These are phyloP conservation scores for Romanogobio albipinnatus DNA, from an alignment of 2,113 vertebrate genomes.

Conservation along the genomic window DNA sequence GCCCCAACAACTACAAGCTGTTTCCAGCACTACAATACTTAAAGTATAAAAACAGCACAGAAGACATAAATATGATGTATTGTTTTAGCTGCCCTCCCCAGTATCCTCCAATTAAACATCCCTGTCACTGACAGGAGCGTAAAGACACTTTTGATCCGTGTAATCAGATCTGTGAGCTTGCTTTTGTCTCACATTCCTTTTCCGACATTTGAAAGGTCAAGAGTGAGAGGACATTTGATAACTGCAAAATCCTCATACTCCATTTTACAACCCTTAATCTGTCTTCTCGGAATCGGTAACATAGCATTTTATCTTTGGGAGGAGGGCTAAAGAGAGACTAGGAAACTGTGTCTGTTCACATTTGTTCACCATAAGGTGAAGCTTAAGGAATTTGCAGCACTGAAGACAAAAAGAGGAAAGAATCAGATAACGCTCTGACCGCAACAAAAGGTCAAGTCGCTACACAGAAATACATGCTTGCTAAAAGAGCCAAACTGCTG, in stretches of 20 bases:
- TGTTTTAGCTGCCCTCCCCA: slow-evolving; percentile 50
- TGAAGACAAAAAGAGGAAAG: slow-evolving; percentile 51
- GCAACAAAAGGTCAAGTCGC: slow-evolving; percentile 39
- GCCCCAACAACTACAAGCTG: slow-evolving; percentile 47
- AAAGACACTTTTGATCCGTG: slow-evolving; percentile 74
- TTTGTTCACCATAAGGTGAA: slow-evolving; percentile 46
- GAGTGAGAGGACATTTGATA: slow-evolving; percentile 80
- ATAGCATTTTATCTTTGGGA: slow-evolving; percentile 73
- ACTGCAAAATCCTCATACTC: slow-evolving; percentile 76
- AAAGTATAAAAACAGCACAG: slow-evolving; percentile 44
- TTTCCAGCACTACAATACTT: slow-evolving; percentile 46
- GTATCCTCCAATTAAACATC: slow-evolving; percentile 64
- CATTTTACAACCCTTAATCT: slow-evolving; percentile 76
- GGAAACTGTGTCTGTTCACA: slow-evolving; percentile 28
- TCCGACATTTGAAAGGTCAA: slow-evolving; percentile 81
- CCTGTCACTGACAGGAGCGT: slow-evolving; percentile 65
- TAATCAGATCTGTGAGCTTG: slow-evolving; percentile 74
- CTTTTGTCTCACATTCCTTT: slow-evolving; percentile 75
- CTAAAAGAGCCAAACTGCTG: slow-evolving; percentile 13
- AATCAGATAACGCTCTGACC: slow-evolving; percentile 2
- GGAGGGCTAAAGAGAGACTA: slow-evolving; percentile 58
- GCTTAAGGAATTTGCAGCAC: slow-evolving; percentile 21
- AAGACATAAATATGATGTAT: slow-evolving; percentile 59
- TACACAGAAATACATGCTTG: slow-evolving; percentile 37
- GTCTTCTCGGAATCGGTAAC: slow-evolving; percentile 71